Evolutionary conservation across 2,888 invertebrate species (phyloP), one percentile per base, ranked within the genome.

Genomic region (Watsonalla binaria): DNA sequence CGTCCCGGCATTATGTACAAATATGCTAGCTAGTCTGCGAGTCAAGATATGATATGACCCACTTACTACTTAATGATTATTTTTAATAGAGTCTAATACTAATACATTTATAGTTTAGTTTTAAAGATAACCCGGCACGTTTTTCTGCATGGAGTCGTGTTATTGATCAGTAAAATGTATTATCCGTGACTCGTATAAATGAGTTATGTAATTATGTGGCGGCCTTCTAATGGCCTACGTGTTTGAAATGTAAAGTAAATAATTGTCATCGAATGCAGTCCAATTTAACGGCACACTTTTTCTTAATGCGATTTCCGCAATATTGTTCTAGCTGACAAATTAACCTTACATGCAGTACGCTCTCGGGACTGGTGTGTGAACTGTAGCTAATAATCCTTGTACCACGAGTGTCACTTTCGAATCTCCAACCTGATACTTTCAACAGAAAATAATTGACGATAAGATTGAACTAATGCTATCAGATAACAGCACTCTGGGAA

Each of bases 141-240:
- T 14, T 51, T 51, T 45, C 15, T 50, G 37, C 37, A 50, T 47
- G n/a, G 47, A 13, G 35, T 6, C 35, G n/a, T 35, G 34, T 47
- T 47, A 47, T 49, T 39, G 48, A 37, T 37, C 37, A 37, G 37
- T 49, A 15, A 49, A 49, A 35, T 37, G 37, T 37, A 49, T 49
- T 49, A 49, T 49, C 48, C 39, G 15, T 24, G 48, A 46, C 51
- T 55, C n/a, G 52, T 48, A 54, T 55, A 51, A 42, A 46, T 35
- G 52, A 39, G 37, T 39, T 49, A 37, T 60, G 57, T 60, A 61
- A 60, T 69, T 61, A 65, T 42, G 47, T 24, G 60, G 34, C 67
- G 61, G 37, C 70, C 67, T 68, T 68, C 63, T 39, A 56, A 52
- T 66, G 61, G 55, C 70, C 70, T 65, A 69, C 61, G 57, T 64